Base-by-base conservation (phyloP, 2,113 vertebrate species). In the Hydropotes inermis region DNA sequence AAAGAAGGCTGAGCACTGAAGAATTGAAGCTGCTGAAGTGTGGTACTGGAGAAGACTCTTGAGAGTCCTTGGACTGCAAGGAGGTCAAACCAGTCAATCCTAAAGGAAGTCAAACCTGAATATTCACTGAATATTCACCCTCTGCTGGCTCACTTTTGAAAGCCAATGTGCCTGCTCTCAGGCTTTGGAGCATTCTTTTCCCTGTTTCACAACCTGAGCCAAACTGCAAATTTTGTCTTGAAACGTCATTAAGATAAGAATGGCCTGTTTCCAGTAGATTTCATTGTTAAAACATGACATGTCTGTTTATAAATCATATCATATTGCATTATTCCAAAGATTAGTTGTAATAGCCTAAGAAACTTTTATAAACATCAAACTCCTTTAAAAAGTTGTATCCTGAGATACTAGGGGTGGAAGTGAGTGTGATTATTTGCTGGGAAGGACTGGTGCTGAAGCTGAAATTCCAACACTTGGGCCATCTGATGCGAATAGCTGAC, bases 191-290 rank as follows among this genome's bases (percentile, higher is more conserved):
- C 50, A 36, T 64, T 79, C n/a, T 61, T 84, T 93, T 12, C 19
- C 15, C 23, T 14, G 33, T 27, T 33, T 70, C 91, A 54, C 45
- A 97, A 86, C 5, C n/a, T 67, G 74, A 61, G 81, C 45, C 81
- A 64, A 88, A 82, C 15, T n/a, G 55, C 39, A 91, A 92, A 91
- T 52, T 61, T 67, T 94, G 74, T 61, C 39, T 90, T 64, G 74
- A 96, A 97, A 83, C 50, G 23, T 36, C 64, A 90, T 95, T 92
- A 96, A 93, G 92, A 96, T 96, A 97, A 96, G 57, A 95, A 87
- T 33, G 17, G 21, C 28, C 91, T 91, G 52, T 87, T 95, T 98
- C 87, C 81, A 70, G 86, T 27, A 94, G 76, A 89, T 97, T 95
- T 97, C 57, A 91, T 39, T 97, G 90, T 91, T 93, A 96, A 91